phyloP scores from a whole-genome alignment of 1,140 invertebrate genomes.

The roundworm (Caenorhabditis elegans) region WBcel235 BX284606.5:1056501-1057000 shows the following conservation, averaged over 20 bases:
- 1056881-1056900: no score
- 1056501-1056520: conserved; percentile 70
- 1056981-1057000: no score
- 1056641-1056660: conserved; percentile 70
- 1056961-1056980: no score
- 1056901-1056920: no score
- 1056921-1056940: no score
- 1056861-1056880: no score
- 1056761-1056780: not conserved
- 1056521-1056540: conserved; percentile 71
- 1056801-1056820: no score
- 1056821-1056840: no score
- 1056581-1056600: conserved; percentile 69
- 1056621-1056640: conserved; percentile 71
- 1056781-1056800: not conserved
- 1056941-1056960: no score
- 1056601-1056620: conserved; percentile 69
- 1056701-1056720: not conserved
- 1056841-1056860: no score
- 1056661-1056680: conserved; percentile 67
- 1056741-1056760: not conserved
- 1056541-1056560: conserved; percentile 57
- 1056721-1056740: not conserved
- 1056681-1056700: no score
- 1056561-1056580: not conserved